Percentiles rank a stretch among this genome's conserved stretches.
phyloP scores from a whole-genome alignment of 2,888 invertebrate genomes.

The Hanleya hanleyi region DNA sequence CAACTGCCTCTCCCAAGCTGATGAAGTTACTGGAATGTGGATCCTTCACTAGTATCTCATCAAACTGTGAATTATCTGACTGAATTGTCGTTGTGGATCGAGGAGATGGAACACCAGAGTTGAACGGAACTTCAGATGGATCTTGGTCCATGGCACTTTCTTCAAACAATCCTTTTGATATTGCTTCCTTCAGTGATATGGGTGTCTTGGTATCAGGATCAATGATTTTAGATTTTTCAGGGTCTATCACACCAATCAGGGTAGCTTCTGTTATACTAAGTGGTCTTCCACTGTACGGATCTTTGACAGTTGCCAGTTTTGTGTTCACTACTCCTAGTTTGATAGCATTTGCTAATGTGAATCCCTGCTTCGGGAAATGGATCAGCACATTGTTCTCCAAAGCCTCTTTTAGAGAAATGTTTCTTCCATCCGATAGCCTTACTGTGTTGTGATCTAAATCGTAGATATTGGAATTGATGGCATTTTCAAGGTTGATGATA shows the following conservation, averaged over 20 bases:
- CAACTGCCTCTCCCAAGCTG: conserved; percentile 83
- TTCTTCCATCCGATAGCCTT: conserved; percentile 24
- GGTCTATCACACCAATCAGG: conserved; percentile 80
- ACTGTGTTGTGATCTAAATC: conserved; percentile 23
- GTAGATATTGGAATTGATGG: conserved; percentile 84
- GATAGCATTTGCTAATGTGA: conserved; percentile 39
- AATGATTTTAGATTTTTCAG: conserved; percentile 35
- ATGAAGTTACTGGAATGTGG: conserved; percentile 86
- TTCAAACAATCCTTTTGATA: conserved; percentile 75
- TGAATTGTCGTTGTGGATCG: not conserved
- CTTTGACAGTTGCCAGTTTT: conserved; percentile 76
- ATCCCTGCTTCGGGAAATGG: conserved; percentile 17
- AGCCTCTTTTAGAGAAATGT: conserved; percentile 54
- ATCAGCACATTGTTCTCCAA: conserved; percentile 31
- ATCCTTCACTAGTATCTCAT: conserved; percentile 76
- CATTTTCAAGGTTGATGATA: conserved; percentile 85
- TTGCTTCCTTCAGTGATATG: conserved; percentile 75
- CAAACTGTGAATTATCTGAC: conserved; percentile 7
- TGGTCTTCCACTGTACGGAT: conserved; percentile 86
- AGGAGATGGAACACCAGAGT: too few species aligned
- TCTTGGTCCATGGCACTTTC: not conserved
- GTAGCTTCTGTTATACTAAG: conserved; percentile 89
- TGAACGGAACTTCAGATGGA: too few species aligned
- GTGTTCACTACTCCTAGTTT: conserved; percentile 36
- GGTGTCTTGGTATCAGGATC: conserved; percentile 54